Conservation (phyloP, 2,797 vertebrate species). For the Acropternis orthonyx region DNA sequence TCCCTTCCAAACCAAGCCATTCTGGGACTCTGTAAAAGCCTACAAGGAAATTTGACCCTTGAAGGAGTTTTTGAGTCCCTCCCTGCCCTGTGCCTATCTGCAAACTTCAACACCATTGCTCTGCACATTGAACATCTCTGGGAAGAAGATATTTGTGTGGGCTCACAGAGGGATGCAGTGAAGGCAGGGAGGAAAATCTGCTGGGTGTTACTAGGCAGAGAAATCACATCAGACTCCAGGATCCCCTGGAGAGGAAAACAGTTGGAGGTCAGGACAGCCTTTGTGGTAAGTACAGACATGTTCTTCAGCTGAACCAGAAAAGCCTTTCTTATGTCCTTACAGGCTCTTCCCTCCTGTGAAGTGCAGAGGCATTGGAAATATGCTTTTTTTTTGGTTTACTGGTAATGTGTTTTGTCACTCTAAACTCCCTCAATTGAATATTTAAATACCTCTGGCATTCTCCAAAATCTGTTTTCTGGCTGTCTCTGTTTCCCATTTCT, state of each 20-base stretch:
- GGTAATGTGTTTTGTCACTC: background rate
- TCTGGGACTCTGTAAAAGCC: background rate
- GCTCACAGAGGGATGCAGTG: background rate
- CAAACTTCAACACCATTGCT: background rate
- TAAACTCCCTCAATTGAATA: background rate
- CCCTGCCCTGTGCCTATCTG: rapidly evolving
- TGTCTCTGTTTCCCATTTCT: background rate
- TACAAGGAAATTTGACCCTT: background rate
- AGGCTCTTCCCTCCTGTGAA: background rate
- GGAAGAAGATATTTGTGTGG: background rate
- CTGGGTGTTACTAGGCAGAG: conserved; percentile 7
- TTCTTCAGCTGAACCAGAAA: conserved; percentile 9
- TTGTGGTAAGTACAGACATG: background rate
- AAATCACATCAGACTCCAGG: background rate
- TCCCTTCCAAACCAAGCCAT: background rate
- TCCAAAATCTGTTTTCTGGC: background rate
- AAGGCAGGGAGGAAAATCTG: background rate
- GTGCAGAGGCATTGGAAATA: background rate
- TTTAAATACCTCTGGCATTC: background rate
- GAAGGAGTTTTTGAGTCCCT: background rate
- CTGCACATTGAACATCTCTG: background rate
- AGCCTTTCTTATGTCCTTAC: background rate
- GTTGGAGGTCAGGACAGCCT: conserved; percentile 1
- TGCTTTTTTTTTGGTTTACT: background rate
- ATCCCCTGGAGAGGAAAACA: background rate